These are phyloP conservation scores for Aradophagus sp. DNA, from an alignment of 1,140 invertebrate genomes.

Conservation along the genomic window DNA sequence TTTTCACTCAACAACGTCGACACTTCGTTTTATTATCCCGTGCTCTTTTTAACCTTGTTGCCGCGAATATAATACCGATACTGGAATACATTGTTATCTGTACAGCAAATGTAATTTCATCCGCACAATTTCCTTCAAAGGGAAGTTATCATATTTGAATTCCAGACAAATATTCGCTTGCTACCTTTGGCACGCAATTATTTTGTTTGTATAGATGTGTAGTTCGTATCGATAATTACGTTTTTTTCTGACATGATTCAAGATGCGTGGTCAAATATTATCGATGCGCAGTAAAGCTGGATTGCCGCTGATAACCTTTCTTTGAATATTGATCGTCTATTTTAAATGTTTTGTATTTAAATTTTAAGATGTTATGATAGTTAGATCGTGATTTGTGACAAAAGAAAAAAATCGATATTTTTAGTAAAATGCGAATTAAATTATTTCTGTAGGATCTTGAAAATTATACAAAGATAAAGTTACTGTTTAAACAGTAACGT, in stretches of 20 bases:
- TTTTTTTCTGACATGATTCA: neutral
- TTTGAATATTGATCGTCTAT: conserved; percentile 11
- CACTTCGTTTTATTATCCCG: conserved; percentile 6
- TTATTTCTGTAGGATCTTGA: too few species aligned
- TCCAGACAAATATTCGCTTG: too few species aligned
- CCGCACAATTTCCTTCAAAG: conserved; percentile 20
- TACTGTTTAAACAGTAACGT: too few species aligned
- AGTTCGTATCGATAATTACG: too few species aligned
- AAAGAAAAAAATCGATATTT: too few species aligned
- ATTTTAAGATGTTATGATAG: conserved; percentile 21
- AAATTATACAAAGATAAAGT: too few species aligned
- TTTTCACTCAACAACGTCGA: conserved; percentile 10
- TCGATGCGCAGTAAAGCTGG: neutral
- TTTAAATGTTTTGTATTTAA: conserved; percentile 28
- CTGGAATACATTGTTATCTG: conserved; percentile 10
- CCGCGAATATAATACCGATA: conserved; percentile 4
- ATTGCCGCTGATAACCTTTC: conserved; percentile 31
- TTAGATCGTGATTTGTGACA: conserved; percentile 1
- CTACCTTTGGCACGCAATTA: too few species aligned
- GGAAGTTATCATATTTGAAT: conserved; percentile 31
- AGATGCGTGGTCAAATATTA: neutral
- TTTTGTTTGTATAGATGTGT: too few species aligned
- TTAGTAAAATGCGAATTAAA: too few species aligned
- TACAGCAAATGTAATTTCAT: conserved; percentile 20
- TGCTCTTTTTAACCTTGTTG: too few species aligned